Evolutionary conservation across 2,113 vertebrate genomes (phyloP), one percentile per base, ranked within the genome.

Genomic region (Campylorhamphus procurvoides): DNA sequence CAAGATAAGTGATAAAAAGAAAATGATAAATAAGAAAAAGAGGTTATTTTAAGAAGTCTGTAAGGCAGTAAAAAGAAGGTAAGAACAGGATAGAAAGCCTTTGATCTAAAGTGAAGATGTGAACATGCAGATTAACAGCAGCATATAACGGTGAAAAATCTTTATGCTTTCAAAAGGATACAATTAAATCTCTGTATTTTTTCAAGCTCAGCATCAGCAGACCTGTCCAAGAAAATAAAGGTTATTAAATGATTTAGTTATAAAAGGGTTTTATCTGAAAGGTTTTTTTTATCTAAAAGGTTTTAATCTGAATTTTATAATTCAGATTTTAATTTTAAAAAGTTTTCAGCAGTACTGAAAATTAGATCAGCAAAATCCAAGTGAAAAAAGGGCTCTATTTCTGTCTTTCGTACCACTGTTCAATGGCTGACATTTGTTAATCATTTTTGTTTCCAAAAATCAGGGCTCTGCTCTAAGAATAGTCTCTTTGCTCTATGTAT

Each of bases 131-230:
- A 69, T 80, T 22, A 88, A 50, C 4, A 64, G 31, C 22, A 62
- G n/a, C 69, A 76, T 46, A 46, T 44, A 53, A 35, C 76, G 64
- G 5, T 67, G 37, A 55, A 89, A 92, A 76, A 49, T 20, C 15
- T 58, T 76, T 20, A 62, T 39, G 39, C 18, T 84, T 49, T 83
- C 52, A 77, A 93, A 98, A 98, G 97, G 98, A 98, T 98, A 98
- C 98, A 97, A 64, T 98, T 98, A 96, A 98, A 98, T 89, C 97
- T 97, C 91, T 89, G 96, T 95, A 98, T 98, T 95, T 98, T 98
- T 93, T 98, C 18, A 16, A 98, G 97, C 91, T 98, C 98, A 92
- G 93, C 97, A 74, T 91, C 95, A 84, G 97, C 97, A 90, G 96
- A 98, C 98, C 98, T 98, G 60, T 77, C 8, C 27, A 88, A 81